A percentile compares a stretch with the other conserved stretches of the same genome.
Evolutionary conservation across 2,888 invertebrate species (phyloP).

Genomic region (Galeopsomyia nigrocyanea): DNA sequence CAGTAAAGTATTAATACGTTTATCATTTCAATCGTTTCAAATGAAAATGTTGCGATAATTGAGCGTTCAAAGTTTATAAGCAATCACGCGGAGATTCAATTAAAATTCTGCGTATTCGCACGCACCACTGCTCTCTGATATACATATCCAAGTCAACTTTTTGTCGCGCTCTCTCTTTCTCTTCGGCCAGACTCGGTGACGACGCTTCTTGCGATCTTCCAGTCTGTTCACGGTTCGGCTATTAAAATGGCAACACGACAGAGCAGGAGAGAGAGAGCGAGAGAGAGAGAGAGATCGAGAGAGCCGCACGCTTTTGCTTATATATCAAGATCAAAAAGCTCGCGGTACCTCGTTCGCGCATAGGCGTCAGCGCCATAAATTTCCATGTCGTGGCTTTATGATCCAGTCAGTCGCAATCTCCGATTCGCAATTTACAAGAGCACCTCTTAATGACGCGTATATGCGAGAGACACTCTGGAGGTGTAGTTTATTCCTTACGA

Average conservation of each 20-base stretch:
- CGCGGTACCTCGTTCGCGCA: conserved; percentile 45
- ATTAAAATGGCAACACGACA: conserved; percentile 39
- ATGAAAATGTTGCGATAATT: conserved; percentile 19
- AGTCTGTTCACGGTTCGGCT: conserved; percentile 13
- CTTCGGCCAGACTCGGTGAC: neutral
- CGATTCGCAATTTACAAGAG: conserved; percentile 62
- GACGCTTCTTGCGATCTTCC: neutral
- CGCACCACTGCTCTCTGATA: neutral
- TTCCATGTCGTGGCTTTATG: conserved; percentile 54
- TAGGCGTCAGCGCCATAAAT: conserved; percentile 53
- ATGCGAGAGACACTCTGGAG: too few relatives aligned
- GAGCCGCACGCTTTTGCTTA: conserved; percentile 47
- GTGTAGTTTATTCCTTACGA: conserved; percentile 16
- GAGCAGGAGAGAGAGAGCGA: neutral
- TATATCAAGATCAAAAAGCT: conserved; percentile 51
- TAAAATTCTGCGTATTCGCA: conserved; percentile 43
- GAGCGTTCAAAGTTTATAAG: conserved; percentile 29
- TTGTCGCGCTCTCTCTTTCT: conserved; percentile 28
- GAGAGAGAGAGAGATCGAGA: too few relatives aligned
- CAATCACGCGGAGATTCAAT: conserved; percentile 49
- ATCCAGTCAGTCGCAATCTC: conserved; percentile 51
- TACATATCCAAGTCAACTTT: neutral
- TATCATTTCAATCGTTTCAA: neutral
- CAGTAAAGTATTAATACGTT: neutral
- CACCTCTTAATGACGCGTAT: conserved; percentile 50